These are phyloP conservation scores for Engraulis encrasicolus DNA, from an alignment of 2,113 vertebrate species.

Conservation along the genomic window DNA sequence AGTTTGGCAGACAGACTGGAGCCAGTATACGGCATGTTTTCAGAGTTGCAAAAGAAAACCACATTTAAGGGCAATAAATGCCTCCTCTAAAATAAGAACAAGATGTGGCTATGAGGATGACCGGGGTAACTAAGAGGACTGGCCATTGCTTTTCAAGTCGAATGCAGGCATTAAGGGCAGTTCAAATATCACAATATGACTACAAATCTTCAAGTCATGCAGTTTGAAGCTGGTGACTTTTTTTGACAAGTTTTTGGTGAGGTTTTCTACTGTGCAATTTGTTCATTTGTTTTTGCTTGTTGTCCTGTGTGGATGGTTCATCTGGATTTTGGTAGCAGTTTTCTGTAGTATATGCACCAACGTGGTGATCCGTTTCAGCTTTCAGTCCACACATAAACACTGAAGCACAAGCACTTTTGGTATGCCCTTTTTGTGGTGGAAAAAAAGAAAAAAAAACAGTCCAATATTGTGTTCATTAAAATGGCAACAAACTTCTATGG, in stretches of 20 bases:
- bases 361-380: neutral
- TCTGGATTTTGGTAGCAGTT: neutral
- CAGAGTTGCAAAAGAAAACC: slow-evolving; percentile 62
- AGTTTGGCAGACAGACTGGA: slow-evolving; percentile 65
- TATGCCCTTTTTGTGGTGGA: neutral
- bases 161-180: neutral
- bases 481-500: neutral
- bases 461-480: neutral
- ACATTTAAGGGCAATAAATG: slow-evolving; percentile 65
- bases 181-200: slow-evolving; percentile 1
- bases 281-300: neutral
- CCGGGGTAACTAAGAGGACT: slow-evolving; percentile 37
- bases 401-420: neutral
- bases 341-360: neutral
- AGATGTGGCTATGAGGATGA: slow-evolving; percentile 56
- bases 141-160: neutral
- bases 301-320: neutral
- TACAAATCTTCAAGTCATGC: slow-evolving; percentile 1
- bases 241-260: neutral
- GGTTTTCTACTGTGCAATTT: slow-evolving; percentile 4
- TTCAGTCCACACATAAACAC: neutral
- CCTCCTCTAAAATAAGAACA: slow-evolving; percentile 63
- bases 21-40: slow-evolving; percentile 60
- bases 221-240: slow-evolving; percentile 7
- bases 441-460: neutral